Conservation (phyloP, 2,888 invertebrate species). For the Hirudinaria manillensis region DNA sequence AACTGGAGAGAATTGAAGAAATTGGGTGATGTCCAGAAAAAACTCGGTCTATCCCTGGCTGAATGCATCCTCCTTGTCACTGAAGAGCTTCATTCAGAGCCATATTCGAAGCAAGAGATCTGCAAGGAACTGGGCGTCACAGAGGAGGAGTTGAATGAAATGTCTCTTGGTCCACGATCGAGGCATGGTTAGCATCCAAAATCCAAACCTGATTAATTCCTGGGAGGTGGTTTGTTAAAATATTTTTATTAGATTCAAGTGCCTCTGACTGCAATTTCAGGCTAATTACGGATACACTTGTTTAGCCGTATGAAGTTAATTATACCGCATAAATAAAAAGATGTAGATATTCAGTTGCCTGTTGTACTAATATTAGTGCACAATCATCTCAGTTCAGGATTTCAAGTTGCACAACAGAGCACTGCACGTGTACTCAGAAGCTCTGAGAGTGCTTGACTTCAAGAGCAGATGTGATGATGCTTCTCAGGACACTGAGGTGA, state of each 20-base stretch:
- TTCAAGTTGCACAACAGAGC: slow-evolving; percentile 76
- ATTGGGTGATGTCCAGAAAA: slow-evolving; percentile 70
- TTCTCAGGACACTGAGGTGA: slow-evolving; percentile 15
- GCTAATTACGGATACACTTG: not conserved
- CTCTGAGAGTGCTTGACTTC: slow-evolving; percentile 74
- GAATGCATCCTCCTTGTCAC: slow-evolving; percentile 69
- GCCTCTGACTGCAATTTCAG: not conserved
- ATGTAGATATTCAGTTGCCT: no score
- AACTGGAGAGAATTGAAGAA: slow-evolving; percentile 65
- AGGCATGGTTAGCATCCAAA: slow-evolving; percentile 56
- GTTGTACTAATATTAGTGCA: no score
- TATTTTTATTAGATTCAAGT: not conserved
- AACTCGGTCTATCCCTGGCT: slow-evolving; percentile 62
- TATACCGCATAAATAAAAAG: no score
- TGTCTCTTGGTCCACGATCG: slow-evolving; percentile 65
- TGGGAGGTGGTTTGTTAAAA: not conserved
- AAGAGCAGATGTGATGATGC: slow-evolving; percentile 61
- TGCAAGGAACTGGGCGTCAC: slow-evolving; percentile 51
- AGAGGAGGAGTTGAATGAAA: slow-evolving; percentile 63
- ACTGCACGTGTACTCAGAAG: slow-evolving; percentile 76
- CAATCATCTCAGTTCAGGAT: slow-evolving; percentile 50
- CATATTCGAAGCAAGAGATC: slow-evolving; percentile 50
- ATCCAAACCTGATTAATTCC: not conserved
- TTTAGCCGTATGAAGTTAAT: no score
- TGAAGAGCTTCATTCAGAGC: slow-evolving; percentile 49